These are phyloP conservation scores for Scolopax bukidnonensis DNA, from an alignment of 2,797 vertebrate species.

Conservation along the genomic window DNA sequence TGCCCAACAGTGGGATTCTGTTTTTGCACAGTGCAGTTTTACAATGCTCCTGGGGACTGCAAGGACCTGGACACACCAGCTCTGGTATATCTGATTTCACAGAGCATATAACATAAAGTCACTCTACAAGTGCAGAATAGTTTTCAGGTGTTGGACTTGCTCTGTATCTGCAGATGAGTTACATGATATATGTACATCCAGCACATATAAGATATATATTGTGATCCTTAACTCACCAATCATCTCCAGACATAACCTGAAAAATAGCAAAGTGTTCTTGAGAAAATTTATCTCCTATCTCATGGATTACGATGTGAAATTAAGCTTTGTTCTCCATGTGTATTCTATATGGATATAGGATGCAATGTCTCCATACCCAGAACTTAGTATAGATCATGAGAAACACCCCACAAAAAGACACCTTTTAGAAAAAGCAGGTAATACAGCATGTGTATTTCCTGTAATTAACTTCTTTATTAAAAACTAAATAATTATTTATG, in stretches of 20 bases:
- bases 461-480: fast-evolving
- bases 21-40: background rate
- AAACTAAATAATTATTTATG: background rate
- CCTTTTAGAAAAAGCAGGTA: background rate
- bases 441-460: background rate
- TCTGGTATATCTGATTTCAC: background rate
- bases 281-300: background rate
- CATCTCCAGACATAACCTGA: background rate
- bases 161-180: background rate
- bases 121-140: background rate
- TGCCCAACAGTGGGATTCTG: background rate
- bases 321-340: background rate
- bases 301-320: background rate
- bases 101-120: background rate
- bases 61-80: background rate
- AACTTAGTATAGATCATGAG: background rate
- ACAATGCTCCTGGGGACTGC: background rate
- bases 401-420: background rate
- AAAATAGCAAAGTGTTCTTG: background rate
- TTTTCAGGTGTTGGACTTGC: background rate
- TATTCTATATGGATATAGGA: background rate
- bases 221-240: background rate
- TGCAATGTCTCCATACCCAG: background rate
- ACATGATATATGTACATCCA: background rate
- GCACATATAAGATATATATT: no score